Base-by-base conservation (phyloP, 2,888 invertebrate species). In the Tetrapedia diversipes region DNA sequence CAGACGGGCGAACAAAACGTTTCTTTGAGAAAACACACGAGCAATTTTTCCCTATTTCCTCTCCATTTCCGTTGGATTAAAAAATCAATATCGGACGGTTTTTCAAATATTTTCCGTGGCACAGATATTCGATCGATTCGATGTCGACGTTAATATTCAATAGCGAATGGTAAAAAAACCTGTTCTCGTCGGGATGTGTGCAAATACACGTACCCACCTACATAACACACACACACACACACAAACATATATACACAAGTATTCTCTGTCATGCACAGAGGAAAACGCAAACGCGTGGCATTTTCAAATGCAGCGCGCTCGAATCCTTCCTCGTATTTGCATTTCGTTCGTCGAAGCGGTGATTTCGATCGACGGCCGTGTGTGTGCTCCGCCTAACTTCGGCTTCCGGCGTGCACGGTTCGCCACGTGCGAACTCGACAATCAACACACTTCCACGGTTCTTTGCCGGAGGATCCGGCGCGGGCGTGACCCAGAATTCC, bases 281-380 rank as follows among this genome's bases (percentile, higher is more conserved):
- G n/a, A n/a, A n/a, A n/a, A n/a, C n/a, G n/a, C 37, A 49, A 51
- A 61, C 68, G 66, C 79, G 65, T 66, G 59, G 82, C 72, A 65
- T 77, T 69, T 74, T 81, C 65, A 81, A 81, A 84, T 63, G 63
- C 60, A 24, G 59, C 37, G 56, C 22, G 29, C 54, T 60, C 45
- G 78, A 79, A 79, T 82, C 74, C 24, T 63, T 32, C 22, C 69
- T 32, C 72, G 56, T 83, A 82, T 83, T 83, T 84, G 79, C 83
- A 79, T 84, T 82, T 82, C 84, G 82, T 70, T 59, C 41, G 49
- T 49, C 54, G 77, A 65, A 67, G 61, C 56, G 61, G 51, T 82
- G 85, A 83, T 83, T 75, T 84, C 72, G 63, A 76, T 74, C 68
- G 61, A 47, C 59, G 32, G 24, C 51, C 24, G 53, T 66, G 67